phyloP scores from a whole-genome alignment of 2,888 invertebrate genomes.

The Neria commutata region DNA sequence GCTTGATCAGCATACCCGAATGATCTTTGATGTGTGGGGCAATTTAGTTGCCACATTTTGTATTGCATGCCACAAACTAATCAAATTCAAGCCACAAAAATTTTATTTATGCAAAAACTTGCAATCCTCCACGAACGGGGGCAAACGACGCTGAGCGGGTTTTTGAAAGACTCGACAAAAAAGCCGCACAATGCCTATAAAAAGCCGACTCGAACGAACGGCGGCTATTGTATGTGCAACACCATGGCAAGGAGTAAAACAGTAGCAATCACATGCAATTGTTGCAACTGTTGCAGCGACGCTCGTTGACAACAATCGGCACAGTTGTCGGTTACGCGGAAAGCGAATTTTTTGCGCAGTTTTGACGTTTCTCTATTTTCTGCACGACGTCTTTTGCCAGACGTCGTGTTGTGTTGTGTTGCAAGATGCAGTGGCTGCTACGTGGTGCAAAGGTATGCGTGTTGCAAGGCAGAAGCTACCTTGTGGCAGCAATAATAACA shows the following conservation, averaged over 20 bases:
- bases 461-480: background rate
- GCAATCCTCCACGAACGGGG: background rate
- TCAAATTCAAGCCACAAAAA: constrained; percentile 11
- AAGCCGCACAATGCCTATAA: background rate
- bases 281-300: constrained; percentile 21
- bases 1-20: background rate
- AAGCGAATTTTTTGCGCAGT: background rate
- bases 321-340: background rate
- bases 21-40: constrained; percentile 4
- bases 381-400: background rate
- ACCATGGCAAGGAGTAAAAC: constrained; percentile 6
- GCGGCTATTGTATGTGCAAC: background rate
- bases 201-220: background rate
- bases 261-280: constrained; percentile 27
- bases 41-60: constrained; percentile 6
- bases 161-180: constrained; percentile 12
- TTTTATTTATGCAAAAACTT: constrained; percentile 20
- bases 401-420: constrained; percentile 1
- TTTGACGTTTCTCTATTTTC: constrained; percentile 1
- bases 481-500: background rate
- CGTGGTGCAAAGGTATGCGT: constrained; percentile 2
- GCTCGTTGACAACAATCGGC: constrained; percentile 14
- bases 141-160: background rate
- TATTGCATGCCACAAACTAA: constrained; percentile 12
- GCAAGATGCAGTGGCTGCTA: constrained; percentile 22